A percentile compares a stretch with the other conserved stretches of the same genome.
phyloP scores from a whole-genome alignment of 2,113 vertebrate species.

The Galemys pyrenaicus region DNA sequence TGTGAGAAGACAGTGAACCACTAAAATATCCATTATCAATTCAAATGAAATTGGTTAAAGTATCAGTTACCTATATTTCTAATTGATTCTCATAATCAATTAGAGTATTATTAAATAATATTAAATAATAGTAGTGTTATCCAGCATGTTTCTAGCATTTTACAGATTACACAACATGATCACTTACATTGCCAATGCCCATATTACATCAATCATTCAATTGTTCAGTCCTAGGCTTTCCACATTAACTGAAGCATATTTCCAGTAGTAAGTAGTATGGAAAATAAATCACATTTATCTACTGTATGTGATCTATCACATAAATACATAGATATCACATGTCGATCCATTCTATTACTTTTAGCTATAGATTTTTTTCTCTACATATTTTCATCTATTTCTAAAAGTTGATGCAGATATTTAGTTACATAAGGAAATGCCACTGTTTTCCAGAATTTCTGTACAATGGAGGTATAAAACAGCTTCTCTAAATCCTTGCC shows the following conservation, averaged over 20 bases:
- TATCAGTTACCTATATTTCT: background rate
- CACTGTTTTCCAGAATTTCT: background rate
- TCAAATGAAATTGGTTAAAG: background rate
- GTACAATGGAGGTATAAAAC: background rate
- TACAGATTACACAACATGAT: background rate
- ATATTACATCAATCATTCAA: background rate
- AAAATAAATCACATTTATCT: slow-evolving; percentile 19
- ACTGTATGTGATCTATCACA: background rate
- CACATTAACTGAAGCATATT: slow-evolving; percentile 37
- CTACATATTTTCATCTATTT: background rate
- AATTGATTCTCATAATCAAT: background rate
- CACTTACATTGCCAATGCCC: background rate
- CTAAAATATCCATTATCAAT: background rate
- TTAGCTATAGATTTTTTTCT: slow-evolving; percentile 23
- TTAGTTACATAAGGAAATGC: background rate
- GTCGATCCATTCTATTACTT: slow-evolving; percentile 46
- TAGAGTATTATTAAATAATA: too few relatives aligned
- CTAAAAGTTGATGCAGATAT: background rate
- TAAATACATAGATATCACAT: slow-evolving; percentile 43
- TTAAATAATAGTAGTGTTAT: background rate
- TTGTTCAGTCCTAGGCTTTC: background rate
- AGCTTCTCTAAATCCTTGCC: background rate
- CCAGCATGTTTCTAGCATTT: background rate
- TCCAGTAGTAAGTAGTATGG: background rate
- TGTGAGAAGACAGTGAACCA: background rate